phyloP scores from a whole-genome alignment of 2,888 invertebrate species.

The Scotopteryx bipunctaria region DNA sequence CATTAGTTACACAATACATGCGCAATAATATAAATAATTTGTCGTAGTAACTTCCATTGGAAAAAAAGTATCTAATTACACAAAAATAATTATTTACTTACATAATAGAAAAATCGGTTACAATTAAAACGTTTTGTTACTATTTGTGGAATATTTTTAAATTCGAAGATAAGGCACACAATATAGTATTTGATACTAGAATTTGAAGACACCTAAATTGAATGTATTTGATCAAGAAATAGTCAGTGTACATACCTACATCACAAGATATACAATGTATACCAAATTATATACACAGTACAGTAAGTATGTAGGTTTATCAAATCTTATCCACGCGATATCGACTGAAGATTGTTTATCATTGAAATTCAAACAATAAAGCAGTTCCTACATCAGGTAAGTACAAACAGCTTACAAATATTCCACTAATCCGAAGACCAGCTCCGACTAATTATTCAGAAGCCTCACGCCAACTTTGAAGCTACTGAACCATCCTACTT shows the following conservation, averaged over 20 bases:
- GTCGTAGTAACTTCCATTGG: constrained; percentile 36
- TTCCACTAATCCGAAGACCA: constrained; percentile 51
- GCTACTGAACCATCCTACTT: neutral
- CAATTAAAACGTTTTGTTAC: neutral
- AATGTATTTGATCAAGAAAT: neutral
- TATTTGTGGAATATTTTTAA: constrained; percentile 31
- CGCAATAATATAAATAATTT: constrained; percentile 8
- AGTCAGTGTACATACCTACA: no score
- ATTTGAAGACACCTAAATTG: neutral
- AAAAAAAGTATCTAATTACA: neutral
- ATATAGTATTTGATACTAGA: constrained; percentile 49
- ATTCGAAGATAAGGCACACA: constrained; percentile 57
- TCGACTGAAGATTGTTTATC: constrained; percentile 23
- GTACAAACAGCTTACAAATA: no score
- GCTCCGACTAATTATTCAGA: constrained; percentile 44
- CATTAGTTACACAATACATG: neutral
- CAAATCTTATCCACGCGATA: constrained; percentile 27
- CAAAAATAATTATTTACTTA: no score
- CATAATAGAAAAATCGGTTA: neutral
- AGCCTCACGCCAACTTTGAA: neutral
- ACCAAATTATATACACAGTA: constrained; percentile 10
- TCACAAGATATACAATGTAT: no score
- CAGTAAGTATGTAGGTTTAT: neutral
- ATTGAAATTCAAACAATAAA: constrained; percentile 22
- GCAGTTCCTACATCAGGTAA: constrained; percentile 8